Base-by-base conservation (phyloP, 2,888 invertebrate species). In the Ceramica pisi region DNA sequence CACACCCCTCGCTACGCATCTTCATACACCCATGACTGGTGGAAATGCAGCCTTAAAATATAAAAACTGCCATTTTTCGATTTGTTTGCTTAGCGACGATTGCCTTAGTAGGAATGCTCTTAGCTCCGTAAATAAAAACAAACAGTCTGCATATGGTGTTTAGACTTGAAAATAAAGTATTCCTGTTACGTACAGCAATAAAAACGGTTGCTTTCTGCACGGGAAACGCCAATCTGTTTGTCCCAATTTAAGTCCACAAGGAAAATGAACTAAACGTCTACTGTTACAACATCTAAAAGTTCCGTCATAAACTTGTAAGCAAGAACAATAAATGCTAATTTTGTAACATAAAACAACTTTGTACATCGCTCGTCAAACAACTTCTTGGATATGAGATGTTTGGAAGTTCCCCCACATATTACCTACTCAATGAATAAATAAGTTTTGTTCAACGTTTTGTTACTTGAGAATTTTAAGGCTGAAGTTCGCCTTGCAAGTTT, bases 251-350 rank as follows among this genome's bases (percentile, higher is more conserved):
- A 35, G 26, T 48, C 26, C 12, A 46, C 67, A 44, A 62, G 12
- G 16, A 31, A 75, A 59, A 48, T 53, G 14, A 56, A 56, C n/a
- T 48, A 63, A 78, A 81, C 65, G 38, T 77, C 61, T 60, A 51
- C 63, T 60, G 61, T 50, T 57, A 81, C 46, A 69, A 31, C 76
- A 50, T 76, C 51, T 41, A 26, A 59, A 83, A 73, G 46, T 81
- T 76, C 21, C 10, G 10, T 23, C 68, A 55, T 63, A 66, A 83
- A 83, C 70, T 72, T 73, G 48, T 64, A 63, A 68, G 46, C 38
- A 82, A 57, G 62, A 76, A 76, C 83, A 77, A 71, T 71, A 71
- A 66, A 75, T 78, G 75, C 70, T 50, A 81, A 81, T 80, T 77
- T 80, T 60, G 46, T 62, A 73, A 69, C 56, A 23, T 72, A 76